Base-by-base conservation (phyloP, 2,113 vertebrate species). In the Smithornis capensis region DNA sequence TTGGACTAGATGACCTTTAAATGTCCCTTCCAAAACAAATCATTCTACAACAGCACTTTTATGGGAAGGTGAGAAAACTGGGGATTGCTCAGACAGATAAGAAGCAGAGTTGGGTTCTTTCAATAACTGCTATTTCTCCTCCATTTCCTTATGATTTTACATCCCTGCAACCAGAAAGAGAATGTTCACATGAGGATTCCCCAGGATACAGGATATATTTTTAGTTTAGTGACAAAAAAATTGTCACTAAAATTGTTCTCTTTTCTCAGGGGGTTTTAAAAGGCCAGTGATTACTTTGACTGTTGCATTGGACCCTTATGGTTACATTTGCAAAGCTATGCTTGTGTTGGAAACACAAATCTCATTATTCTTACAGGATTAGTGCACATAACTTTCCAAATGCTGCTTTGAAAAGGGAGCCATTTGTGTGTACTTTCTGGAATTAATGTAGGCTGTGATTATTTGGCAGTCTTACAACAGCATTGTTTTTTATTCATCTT, bases 301-400 rank as follows among this genome's bases (percentile, higher is more conserved):
- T 45, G 67, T 75, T 92, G 90, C 69, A 75, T 74, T 86, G 78
- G 79, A 96, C 92, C 83, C 74, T 96, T 83, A 90, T n/a, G 77
- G 87, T 94, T 92, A 94, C 69, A 83, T 96, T 97, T 96, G 91
- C 88, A 96, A 97, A 97, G 96, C 88, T 95, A 19, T 38, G 31
- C 92, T 84, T 93, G 90, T 91, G 55, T 69, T 96, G 87, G 95
- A 96, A 97, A 96, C 59, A 68, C 86, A 97, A 96, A 97, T 97
- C 96, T 91, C 93, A 83, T 93, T 97, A 97, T 93, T 98, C 95
- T 94, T 95, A 96, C 78, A 91, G 89, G 94, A 97, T 97, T 97
- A 97, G 83, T 64, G 77, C 88, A 92, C 88, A 88, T 86, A 97
- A 97, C 93, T 97, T 97, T 89, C 95, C 73, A 89, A 97, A 96